These are phyloP conservation scores for Chironomus tepperi DNA, from an alignment of 1,140 invertebrate genomes.

Conservation along the genomic window DNA sequence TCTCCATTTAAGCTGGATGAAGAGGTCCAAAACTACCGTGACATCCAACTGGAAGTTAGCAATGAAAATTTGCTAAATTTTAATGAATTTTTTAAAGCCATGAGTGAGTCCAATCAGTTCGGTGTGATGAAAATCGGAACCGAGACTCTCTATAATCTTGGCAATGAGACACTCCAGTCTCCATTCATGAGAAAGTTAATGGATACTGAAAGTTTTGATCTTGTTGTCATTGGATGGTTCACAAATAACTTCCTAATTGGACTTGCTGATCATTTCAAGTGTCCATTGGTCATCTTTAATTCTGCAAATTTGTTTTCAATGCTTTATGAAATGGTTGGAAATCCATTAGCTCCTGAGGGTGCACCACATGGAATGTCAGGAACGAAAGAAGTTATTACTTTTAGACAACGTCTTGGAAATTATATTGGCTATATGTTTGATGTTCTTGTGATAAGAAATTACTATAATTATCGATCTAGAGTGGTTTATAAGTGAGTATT, in stretches of 20 bases:
- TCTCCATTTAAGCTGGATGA: conserved; percentile 50
- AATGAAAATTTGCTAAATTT: neutral
- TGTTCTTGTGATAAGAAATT: neutral
- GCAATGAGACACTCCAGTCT: neutral
- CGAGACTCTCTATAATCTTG: neutral
- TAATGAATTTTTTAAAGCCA: neutral
- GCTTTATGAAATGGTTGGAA: neutral
- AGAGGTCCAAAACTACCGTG: conserved; percentile 32
- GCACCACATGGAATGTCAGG: no score
- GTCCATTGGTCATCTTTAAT: neutral
- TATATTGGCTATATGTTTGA: neutral
- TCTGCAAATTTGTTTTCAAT: neutral
- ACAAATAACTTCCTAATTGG: conserved; percentile 22
- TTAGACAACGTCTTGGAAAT: neutral
- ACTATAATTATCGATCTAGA: neutral
- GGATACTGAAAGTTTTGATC: conserved; percentile 10
- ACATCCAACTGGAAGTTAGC: conserved; percentile 27
- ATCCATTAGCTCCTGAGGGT: neutral
- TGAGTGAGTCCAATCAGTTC: neutral
- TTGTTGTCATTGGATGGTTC: conserved; percentile 18
- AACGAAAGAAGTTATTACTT: no score
- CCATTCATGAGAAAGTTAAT: neutral
- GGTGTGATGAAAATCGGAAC: neutral
- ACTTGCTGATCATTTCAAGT: conserved; percentile 20
- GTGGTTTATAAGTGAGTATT: neutral